Conservation (phyloP, 2,888 invertebrate species). For the Leptura quadrifasciata region DNA sequence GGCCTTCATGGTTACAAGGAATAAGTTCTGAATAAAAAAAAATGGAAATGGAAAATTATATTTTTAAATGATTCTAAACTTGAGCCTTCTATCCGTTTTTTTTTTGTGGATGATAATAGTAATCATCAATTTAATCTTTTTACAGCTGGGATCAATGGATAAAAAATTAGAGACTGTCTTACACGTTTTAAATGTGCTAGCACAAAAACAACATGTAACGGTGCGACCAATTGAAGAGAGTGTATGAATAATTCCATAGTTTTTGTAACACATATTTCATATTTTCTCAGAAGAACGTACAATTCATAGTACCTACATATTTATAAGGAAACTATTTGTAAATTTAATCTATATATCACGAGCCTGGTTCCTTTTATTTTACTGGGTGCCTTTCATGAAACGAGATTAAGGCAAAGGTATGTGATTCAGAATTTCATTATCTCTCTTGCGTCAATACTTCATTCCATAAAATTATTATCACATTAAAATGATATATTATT, state of each 20-base stretch:
- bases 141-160: slow-evolving; percentile 78
- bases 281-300: slow-evolving; percentile 29
- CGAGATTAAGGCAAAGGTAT: not conserved
- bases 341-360: not conserved
- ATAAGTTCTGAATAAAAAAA: no score
- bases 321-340: slow-evolving; percentile 4
- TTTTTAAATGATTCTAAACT: no score
- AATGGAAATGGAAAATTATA: no score
- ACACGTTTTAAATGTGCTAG: slow-evolving; percentile 77
- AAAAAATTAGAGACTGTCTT: slow-evolving; percentile 79
- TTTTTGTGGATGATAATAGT: not conserved
- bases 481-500: no score
- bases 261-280: slow-evolving; percentile 18
- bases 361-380: slow-evolving; percentile 18
- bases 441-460: no score
- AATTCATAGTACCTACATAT: slow-evolving; percentile 21
- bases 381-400: not conserved
- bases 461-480: no score
- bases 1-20: no score
- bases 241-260: slow-evolving; percentile 69
- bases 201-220: slow-evolving; percentile 76
- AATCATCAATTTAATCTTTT: slow-evolving; percentile 50
- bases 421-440: not conserved
- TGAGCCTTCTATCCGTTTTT: no score
- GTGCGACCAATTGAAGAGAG: slow-evolving; percentile 75